A percentile compares a stretch with the other conserved stretches of the same genome.
These are phyloP conservation scores for Plagodis dolabraria DNA, from an alignment of 2,888 invertebrate genomes.

Conservation along the genomic window DNA sequence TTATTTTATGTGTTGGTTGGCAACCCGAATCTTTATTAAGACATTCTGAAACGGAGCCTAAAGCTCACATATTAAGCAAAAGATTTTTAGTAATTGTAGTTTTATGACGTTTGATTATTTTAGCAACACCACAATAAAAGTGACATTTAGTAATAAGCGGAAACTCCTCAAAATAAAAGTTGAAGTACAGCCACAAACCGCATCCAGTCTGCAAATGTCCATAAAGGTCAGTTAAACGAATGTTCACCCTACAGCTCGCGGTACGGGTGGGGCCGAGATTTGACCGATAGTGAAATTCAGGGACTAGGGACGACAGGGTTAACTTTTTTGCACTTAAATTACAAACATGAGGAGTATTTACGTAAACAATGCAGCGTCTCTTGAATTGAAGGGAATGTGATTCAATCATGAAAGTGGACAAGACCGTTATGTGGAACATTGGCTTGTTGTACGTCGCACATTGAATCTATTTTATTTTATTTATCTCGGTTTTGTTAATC, in stretches of 20 bases:
- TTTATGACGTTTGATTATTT: too few species aligned
- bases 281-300: slow-evolving; percentile 64
- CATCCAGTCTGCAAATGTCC: slow-evolving; percentile 28
- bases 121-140: too few species aligned
- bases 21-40: too few species aligned
- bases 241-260: slow-evolving; percentile 63
- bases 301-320: slow-evolving; percentile 28
- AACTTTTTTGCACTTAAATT: slow-evolving; percentile 52
- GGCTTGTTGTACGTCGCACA: slow-evolving; percentile 18
- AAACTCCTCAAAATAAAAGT: not conserved
- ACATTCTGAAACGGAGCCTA: too few species aligned
- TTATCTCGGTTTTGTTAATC: slow-evolving; percentile 6
- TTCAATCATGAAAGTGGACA: slow-evolving; percentile 41
- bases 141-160: too few species aligned
- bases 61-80: too few species aligned
- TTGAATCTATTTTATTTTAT: slow-evolving; percentile 7
- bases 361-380: slow-evolving; percentile 37
- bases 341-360: slow-evolving; percentile 47
- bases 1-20: too few species aligned
- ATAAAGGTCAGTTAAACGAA: slow-evolving; percentile 73
- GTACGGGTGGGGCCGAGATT: slow-evolving; percentile 67
- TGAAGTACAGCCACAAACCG: slow-evolving; percentile 6
- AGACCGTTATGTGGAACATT: slow-evolving; percentile 20
- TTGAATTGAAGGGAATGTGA: slow-evolving; percentile 29
- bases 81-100: too few species aligned